Evolutionary conservation across 2,888 invertebrate genomes (phyloP), one percentile per base, ranked within the genome.

Genomic region (Drosophila mercatorum): DNA sequence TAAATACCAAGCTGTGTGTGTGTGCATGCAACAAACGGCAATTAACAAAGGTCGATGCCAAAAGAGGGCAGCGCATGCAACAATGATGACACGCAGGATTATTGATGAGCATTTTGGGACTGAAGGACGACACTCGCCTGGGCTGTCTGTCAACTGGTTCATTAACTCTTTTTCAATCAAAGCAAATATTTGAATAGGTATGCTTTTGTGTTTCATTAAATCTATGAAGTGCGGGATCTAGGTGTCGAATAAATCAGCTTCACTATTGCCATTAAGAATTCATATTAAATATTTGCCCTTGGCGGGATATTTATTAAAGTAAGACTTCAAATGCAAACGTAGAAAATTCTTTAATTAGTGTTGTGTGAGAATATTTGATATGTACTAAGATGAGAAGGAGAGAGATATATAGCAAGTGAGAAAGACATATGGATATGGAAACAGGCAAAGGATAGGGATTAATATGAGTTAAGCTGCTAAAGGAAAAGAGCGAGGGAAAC

Each of bases 21-120:
- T 74, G 64, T 69, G 68, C 65, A 44, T 17, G 75, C 80, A 82
- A 89, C 90, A 89, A 84, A 80, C 69, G 88, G 72, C 90, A 89
- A 85, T 84, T 89, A 89, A 85, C 85, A 57, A 55, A 59, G 73
- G 68, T 64, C 68, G 68, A 66, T 67, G 72, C 67, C 65, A 69
- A 72, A 82, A 46, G 55, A 69, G 67, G 65, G 64, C 53, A 58
- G 10, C 43, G 41, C 47, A 65, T 40, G 60, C 58, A 65, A 60
- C 52, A 57, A 60, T 89, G 81, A 75, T 87, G 87, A 81, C 84
- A 87, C 82, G 68, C 62, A 58, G 61, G 75, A 87, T 88, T 83
- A 84, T 69, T 78, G 71, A 76, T 72, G 78, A 72, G 72, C 80
- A 49, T 65, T 56, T 53, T 2, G 46, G 10, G 31, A 49, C 43